Base-by-base conservation (phyloP, 2,113 vertebrate species). In the Colinus virginianus region DNA sequence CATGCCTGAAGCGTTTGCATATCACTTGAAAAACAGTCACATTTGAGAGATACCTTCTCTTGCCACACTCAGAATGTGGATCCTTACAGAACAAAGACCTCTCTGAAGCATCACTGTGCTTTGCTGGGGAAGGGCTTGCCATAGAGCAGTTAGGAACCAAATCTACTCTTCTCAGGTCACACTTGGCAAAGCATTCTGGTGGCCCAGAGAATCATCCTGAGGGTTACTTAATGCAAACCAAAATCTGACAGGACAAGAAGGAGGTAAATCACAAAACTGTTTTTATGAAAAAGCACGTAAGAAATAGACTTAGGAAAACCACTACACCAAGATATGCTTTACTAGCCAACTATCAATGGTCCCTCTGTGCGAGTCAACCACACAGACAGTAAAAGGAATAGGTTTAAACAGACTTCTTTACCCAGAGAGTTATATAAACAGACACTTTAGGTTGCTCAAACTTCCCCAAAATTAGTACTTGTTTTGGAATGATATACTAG, bases 351-450 rank as follows among this genome's bases (percentile, higher is more conserved):
- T 17, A 62, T 9, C 7, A 45, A 22, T 12, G 70, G 16, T n/a
- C 13, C 7, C 1, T 0, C 8, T 30, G n/a, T n/a, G 36, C 42
- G 8, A 0, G 1, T 62, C 42, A 56, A 19, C 19, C 13, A 63
- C 20, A 87, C 8, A 19, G 22, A 68, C 22, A 55, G 4, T 3
- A 23, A 40, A 16, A 74, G 30, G 16, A 38, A 76, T 0, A 0
- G 13, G n/a, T 26, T 48, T 36, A 51, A 40, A 36, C 2, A 46
- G 13, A 26, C 25, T 26, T 32, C 13, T 74, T 82, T 3, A 43
- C 3, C 32, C 23, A 62, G 20, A 71, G 8, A 71, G 55, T 28
- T 40, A 55, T 3, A 1, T 22, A 16, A 91, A 49, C 11, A 30
- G 71, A 66, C 5, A 16, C 18, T 71, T 48, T 0, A 71, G 21